A percentile compares a stretch with the other conserved stretches of the same genome.
Conservation (phyloP, 2,113 vertebrate genomes). For the Onychostruthus taczanowskii region DNA sequence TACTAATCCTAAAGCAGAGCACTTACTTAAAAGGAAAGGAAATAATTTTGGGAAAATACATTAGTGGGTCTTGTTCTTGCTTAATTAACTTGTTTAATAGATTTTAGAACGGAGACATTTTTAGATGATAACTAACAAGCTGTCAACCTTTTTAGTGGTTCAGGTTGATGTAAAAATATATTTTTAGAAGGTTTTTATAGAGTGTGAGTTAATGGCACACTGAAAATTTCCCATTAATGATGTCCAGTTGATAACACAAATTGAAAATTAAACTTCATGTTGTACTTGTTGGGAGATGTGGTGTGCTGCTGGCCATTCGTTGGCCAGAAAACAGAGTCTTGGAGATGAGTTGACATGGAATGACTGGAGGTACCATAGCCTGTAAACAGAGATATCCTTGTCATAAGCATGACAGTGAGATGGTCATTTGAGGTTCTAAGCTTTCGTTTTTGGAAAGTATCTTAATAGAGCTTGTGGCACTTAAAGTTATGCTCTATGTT, state of each 20-base stretch:
- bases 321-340: not conserved
- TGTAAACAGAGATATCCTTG: not conserved
- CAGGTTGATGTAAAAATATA: not conserved
- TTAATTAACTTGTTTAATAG: conserved; percentile 31
- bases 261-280: not conserved
- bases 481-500: not conserved
- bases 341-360: not conserved
- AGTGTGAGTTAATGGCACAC: not conserved
- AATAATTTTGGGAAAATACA: not conserved
- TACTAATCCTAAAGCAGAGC: conserved; percentile 2
- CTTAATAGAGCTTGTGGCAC: not conserved
- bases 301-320: not conserved
- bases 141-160: not conserved
- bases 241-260: not conserved
- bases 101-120: not conserved
- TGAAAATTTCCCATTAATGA: not conserved
- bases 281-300: not conserved
- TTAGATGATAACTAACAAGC: not conserved
- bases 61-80: not conserved
- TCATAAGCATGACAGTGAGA: not conserved
- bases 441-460: not conserved
- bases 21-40: conserved; percentile 1
- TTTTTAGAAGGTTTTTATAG: not conserved
- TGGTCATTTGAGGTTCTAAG: not conserved
- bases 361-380: not conserved